These are phyloP conservation scores for Euwallacea fornicatus DNA, from an alignment of 1,140 invertebrate species.

Conservation along the genomic window DNA sequence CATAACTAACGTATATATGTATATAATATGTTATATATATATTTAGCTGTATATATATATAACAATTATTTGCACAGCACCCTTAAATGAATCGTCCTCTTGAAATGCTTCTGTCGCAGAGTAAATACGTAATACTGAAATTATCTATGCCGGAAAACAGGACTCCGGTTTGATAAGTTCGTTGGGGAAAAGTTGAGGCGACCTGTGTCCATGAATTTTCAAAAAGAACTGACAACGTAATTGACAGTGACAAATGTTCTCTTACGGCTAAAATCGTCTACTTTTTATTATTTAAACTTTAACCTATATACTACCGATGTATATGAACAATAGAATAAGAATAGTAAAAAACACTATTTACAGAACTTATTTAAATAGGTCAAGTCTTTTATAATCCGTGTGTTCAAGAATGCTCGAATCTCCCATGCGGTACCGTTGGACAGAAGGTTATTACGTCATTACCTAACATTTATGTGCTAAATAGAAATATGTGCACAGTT, in stretches of 20 bases:
- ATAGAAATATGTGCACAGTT: too few relatives aligned
- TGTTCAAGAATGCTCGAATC: slow-evolving; percentile 7
- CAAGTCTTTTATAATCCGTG: slow-evolving; percentile 29
- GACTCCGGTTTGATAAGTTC: too few relatives aligned
- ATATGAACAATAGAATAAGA: slow-evolving; percentile 25
- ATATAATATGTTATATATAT: too few relatives aligned
- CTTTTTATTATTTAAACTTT: background rate
- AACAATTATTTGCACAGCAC: background rate
- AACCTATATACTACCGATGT: slow-evolving; percentile 5
- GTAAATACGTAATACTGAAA: too few relatives aligned
- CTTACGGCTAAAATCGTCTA: background rate
- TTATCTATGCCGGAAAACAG: too few relatives aligned
- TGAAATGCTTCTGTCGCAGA: too few relatives aligned
- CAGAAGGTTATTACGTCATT: too few relatives aligned
- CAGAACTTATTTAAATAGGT: slow-evolving; percentile 26
- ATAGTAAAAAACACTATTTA: slow-evolving; percentile 29
- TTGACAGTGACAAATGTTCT: slow-evolving; percentile 18
- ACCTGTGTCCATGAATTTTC: background rate
- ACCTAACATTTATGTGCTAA: too few relatives aligned
- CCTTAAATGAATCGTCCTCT: background rate
- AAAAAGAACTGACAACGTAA: background rate
- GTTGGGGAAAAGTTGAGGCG: background rate
- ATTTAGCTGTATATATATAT: too few relatives aligned
- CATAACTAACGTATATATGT: too few relatives aligned
- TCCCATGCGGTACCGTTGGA: too few relatives aligned